Percentiles rank a stretch among this genome's conserved stretches.
Conservation (phyloP, 2,797 vertebrate species). For the Pempheris klunzingeri region DNA sequence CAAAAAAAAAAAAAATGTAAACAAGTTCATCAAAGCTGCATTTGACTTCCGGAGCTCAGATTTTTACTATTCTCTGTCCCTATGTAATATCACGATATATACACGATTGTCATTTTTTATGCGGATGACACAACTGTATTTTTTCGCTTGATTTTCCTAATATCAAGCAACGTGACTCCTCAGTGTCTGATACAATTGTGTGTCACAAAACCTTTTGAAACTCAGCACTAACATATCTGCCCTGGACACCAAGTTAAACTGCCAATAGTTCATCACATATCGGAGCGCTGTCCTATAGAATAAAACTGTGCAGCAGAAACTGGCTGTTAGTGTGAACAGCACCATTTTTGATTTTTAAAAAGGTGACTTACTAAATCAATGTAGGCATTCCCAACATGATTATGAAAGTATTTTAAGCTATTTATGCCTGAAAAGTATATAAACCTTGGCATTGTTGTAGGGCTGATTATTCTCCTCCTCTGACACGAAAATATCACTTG, state of each 20-base stretch:
- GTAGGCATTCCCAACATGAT: background rate
- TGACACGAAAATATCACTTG: background rate
- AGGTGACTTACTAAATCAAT: background rate
- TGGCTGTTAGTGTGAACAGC: background rate
- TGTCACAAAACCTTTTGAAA: background rate
- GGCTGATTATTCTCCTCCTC: background rate
- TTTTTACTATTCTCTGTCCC: background rate
- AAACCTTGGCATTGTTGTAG: slow-evolving; percentile 2
- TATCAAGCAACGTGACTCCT: background rate
- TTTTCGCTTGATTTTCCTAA: background rate
- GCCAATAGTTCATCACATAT: slow-evolving; percentile 1
- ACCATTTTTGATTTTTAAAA: background rate
- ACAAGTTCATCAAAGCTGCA: background rate
- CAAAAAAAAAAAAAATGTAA: background rate
- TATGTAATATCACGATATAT: background rate
- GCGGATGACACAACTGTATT: background rate
- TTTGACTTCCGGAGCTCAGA: slow-evolving; percentile 11
- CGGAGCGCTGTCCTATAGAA: background rate
- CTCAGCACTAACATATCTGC: background rate
- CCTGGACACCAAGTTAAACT: background rate
- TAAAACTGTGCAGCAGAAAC: background rate
- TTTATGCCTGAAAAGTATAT: background rate
- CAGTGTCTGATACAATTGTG: background rate
- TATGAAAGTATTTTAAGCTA: background rate
- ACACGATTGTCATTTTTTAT: background rate